phyloP scores from a whole-genome alignment of 1,140 invertebrate species.

The Drosophila willistoni region DNA sequence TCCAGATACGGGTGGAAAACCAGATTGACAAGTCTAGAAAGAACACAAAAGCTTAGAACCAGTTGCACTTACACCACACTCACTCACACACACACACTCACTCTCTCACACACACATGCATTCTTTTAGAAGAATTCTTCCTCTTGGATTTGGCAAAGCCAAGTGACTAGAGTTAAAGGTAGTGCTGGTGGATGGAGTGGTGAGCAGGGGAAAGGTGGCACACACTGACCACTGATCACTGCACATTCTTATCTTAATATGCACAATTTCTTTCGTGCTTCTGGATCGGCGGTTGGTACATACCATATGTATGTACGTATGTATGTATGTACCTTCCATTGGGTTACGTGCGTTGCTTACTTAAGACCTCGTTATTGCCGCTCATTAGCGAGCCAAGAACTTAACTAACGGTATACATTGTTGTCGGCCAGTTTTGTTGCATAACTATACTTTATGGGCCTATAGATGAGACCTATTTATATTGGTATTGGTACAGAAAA shows the following conservation, averaged over 20 bases:
- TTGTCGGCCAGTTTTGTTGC: conserved; percentile 36
- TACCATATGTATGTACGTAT: too few species aligned
- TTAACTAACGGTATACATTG: conserved; percentile 52
- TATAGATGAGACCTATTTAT: background rate
- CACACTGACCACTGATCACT: conserved; percentile 13
- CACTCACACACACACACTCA: background rate
- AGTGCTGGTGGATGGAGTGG: background rate
- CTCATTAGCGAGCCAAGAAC: conserved; percentile 49
- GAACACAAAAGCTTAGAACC: conserved; percentile 39
- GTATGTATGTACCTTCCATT: too few species aligned
- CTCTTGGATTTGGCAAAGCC: conserved; percentile 10
- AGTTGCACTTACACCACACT: conserved; percentile 40
- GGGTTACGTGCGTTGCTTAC: conserved; percentile 44
- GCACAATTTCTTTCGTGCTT: conserved; percentile 60
- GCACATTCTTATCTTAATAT: conserved; percentile 65
- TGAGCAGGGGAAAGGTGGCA: background rate
- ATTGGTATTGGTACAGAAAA: conserved; percentile 10
- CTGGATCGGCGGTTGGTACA: conserved; percentile 31
- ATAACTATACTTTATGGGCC: conserved; percentile 23
- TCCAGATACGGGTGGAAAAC: conserved; percentile 29
- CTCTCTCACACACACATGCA: conserved; percentile 24
- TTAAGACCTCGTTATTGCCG: conserved; percentile 12
- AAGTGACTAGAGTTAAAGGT: background rate
- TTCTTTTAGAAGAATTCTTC: conserved; percentile 24
- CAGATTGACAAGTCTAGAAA: conserved; percentile 44